A percentile compares a stretch with the other conserved stretches of the same genome.
Conservation (phyloP, 2,113 vertebrate genomes). For the Colossoma macropomum region DNA sequence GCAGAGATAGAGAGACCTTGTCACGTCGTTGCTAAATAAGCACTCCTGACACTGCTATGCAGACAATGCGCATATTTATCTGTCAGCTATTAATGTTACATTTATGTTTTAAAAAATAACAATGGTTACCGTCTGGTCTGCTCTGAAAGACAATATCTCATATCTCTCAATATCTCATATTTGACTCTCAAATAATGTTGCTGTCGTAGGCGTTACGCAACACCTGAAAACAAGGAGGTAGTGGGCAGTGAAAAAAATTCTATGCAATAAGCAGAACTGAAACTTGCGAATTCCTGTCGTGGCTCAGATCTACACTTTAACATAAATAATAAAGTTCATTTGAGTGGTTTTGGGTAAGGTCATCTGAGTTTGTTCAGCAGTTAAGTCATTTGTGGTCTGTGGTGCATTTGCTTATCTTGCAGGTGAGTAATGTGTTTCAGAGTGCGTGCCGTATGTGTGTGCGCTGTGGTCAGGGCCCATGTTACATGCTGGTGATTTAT, state of each 20-base stretch:
- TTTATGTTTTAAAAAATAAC: constrained; percentile 2
- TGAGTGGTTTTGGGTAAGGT: constrained; percentile 52
- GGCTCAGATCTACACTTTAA: background rate
- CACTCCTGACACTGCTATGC: constrained; percentile 5
- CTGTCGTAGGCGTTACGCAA: constrained; percentile 12
- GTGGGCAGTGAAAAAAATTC: constrained; percentile 15
- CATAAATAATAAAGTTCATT: background rate
- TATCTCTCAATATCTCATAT: background rate
- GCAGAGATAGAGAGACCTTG: constrained; percentile 13
- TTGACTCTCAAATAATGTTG: constrained; percentile 24
- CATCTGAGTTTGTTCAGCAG: constrained; percentile 75
- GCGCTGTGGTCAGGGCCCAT: constrained; percentile 67
- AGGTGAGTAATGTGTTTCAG: constrained; percentile 74
- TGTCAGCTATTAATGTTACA: background rate
- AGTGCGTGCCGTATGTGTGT: constrained; percentile 56
- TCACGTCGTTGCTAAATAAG: constrained; percentile 17
- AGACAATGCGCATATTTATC: constrained; percentile 1
- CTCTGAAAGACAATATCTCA: background rate
- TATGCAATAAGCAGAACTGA: background rate
- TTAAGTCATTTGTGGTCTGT: constrained; percentile 67
- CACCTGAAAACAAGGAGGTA: constrained; percentile 2
- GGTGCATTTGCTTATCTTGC: constrained; percentile 76
- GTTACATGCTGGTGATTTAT: constrained; percentile 71
- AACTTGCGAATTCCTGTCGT: background rate
- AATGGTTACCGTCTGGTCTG: background rate